A percentile compares a stretch with the other conserved stretches of the same genome.
Evolutionary conservation across 2,888 invertebrate species (phyloP).

Genomic region (Gandaritis pyraliata): DNA sequence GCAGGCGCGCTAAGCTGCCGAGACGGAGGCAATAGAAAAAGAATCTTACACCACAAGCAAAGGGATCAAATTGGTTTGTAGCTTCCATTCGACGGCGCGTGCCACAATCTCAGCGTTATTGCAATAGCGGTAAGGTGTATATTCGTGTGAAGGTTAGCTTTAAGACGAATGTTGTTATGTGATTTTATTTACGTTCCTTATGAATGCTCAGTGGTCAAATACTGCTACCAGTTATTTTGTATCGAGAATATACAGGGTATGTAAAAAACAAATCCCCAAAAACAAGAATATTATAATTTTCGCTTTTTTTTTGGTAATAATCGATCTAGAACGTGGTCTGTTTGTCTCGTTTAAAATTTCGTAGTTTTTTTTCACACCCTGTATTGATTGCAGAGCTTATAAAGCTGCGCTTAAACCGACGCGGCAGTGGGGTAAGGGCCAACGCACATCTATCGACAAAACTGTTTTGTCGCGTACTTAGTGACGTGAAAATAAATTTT

Average conservation of each 20-base stretch:
- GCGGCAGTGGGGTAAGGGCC: too few relatives aligned
- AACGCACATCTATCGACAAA: too few relatives aligned
- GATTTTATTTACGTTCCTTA: slow-evolving; percentile 20
- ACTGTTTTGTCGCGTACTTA: too few relatives aligned
- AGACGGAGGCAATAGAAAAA: slow-evolving; percentile 28
- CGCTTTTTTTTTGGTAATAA: too few relatives aligned
- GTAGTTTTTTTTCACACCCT: not conserved
- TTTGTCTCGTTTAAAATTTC: not conserved
- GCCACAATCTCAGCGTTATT: slow-evolving; percentile 22
- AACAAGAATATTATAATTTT: too few relatives aligned
- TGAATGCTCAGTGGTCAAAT: slow-evolving; percentile 20
- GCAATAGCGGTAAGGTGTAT: slow-evolving; percentile 19
- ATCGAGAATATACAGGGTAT: not conserved
- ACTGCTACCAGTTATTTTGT: too few relatives aligned
- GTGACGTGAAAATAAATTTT: too few relatives aligned
- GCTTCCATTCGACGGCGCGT: slow-evolving; percentile 32
- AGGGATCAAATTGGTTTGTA: slow-evolving; percentile 24
- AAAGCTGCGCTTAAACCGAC: slow-evolving; percentile 8
- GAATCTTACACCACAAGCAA: slow-evolving; percentile 11
- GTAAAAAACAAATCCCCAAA: not conserved
- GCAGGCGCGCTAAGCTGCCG: slow-evolving; percentile 28
- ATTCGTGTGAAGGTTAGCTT: not conserved
- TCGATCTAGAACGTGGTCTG: too few relatives aligned
- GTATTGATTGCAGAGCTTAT: slow-evolving; percentile 18
- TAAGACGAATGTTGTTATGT: slow-evolving; percentile 3